These are phyloP conservation scores for Megaleporinus macrocephalus DNA, from an alignment of 2,113 vertebrate species.

Conservation along the genomic window DNA sequence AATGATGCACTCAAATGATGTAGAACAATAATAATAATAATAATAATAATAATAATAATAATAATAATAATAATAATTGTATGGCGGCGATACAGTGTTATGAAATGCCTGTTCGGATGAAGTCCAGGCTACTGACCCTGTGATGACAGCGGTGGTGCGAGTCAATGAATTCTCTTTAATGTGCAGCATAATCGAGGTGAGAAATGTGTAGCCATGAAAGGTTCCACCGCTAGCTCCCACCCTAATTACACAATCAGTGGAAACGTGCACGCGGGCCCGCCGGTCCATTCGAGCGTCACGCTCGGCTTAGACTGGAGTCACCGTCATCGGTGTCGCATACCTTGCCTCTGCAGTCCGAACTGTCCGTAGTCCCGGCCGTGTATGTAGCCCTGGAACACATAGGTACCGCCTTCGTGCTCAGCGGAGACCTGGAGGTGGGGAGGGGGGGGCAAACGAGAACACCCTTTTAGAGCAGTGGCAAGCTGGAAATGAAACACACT, in stretches of 20 bases:
- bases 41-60: too few species aligned
- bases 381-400: slow-evolving; percentile 97
- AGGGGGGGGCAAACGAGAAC: background rate
- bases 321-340: slow-evolving; percentile 68
- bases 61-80: too few species aligned
- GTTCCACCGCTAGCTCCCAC: background rate
- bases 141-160: background rate
- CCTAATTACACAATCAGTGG: background rate
- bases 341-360: slow-evolving; percentile 95
- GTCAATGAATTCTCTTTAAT: background rate
- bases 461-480: background rate
- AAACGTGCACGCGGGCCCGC: background rate
- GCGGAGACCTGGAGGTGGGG: slow-evolving; percentile 85
- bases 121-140: background rate
- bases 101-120: background rate
- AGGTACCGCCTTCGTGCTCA: slow-evolving; percentile 93
- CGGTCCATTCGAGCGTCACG: background rate
- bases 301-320: background rate
- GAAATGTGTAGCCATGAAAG: background rate
- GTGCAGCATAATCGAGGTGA: background rate
- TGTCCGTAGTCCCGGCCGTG: slow-evolving; percentile 97
- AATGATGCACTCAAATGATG: too few species aligned
- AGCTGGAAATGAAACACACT: background rate
- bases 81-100: background rate
- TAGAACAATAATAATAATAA: too few species aligned